A percentile compares a stretch with the other conserved stretches of the same genome.
Evolutionary conservation across 2,888 invertebrate species (phyloP).

Genomic region (Perdita meconis): DNA sequence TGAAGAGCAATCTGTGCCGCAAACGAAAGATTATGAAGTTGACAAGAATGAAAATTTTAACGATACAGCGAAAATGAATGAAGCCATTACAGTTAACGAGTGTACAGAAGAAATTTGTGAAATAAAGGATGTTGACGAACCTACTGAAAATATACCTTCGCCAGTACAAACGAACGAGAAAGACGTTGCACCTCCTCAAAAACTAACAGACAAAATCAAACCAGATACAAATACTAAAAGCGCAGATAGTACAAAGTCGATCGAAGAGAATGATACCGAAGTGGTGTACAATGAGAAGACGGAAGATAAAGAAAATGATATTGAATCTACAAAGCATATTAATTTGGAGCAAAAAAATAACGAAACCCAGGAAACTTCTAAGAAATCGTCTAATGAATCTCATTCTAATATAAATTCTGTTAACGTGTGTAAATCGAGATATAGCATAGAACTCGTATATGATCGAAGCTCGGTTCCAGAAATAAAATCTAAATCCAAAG

Average conservation of each 20-base stretch:
- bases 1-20: slow-evolving; percentile 27
- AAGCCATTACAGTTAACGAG: slow-evolving; percentile 22
- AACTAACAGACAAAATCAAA: slow-evolving; percentile 26
- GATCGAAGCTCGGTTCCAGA: slow-evolving; percentile 64
- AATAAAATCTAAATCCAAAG: slow-evolving; percentile 65
- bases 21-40: slow-evolving; percentile 34
- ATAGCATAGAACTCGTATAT: slow-evolving; percentile 79
- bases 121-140: not conserved
- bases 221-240: slow-evolving; percentile 14
- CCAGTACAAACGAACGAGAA: slow-evolving; percentile 13
- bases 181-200: not conserved
- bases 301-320: slow-evolving; percentile 28
- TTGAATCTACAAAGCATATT: not conserved
- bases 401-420: slow-evolving; percentile 10
- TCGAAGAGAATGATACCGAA: slow-evolving; percentile 9
- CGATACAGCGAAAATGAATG: slow-evolving; percentile 18
- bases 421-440: slow-evolving; percentile 66
- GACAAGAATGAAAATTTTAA: slow-evolving; percentile 54
- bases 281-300: not conserved
- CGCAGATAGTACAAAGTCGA: not conserved
- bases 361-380: slow-evolving; percentile 5
- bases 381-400: slow-evolving; percentile 24
- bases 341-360: not conserved
- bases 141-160: slow-evolving; percentile 8
- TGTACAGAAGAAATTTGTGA: slow-evolving; percentile 16